Conservation (phyloP, 2,888 invertebrate genomes). For the Oscheius sp. region DNA sequence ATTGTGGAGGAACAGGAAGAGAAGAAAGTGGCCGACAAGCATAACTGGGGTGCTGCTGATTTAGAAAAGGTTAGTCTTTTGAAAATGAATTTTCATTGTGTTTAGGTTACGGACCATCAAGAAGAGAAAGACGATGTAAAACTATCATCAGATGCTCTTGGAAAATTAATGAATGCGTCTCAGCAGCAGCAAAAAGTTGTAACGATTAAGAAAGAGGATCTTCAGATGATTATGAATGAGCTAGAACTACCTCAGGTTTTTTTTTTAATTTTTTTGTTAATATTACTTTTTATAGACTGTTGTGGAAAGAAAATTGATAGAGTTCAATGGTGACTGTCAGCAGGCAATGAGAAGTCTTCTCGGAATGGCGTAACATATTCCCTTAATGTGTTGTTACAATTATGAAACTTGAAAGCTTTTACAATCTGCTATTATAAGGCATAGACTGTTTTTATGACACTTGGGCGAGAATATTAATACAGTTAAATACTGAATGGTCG, state of each 20-base stretch:
- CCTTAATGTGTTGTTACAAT: no score
- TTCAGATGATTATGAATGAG: conserved; percentile 55
- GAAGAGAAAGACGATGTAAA: conserved; percentile 52
- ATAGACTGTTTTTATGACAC: no score
- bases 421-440: no score
- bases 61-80: conserved; percentile 50
- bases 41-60: conserved; percentile 61
- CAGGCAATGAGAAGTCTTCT: conserved; percentile 15
- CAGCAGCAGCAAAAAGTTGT: conserved; percentile 38
- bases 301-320: conserved; percentile 43
- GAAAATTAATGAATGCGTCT: conserved; percentile 37
- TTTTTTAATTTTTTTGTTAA: not conserved
- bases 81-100: not conserved
- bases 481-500: no score
- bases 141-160: conserved; percentile 44
- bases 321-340: conserved; percentile 42
- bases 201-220: conserved; percentile 54
- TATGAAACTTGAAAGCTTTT: no score
- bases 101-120: conserved; percentile 47
- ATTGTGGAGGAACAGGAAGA: conserved; percentile 35
- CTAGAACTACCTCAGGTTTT: conserved; percentile 48
- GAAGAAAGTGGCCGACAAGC: conserved; percentile 52
- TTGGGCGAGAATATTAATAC: no score
- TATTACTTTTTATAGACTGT: conserved; percentile 23
- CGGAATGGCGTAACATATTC: conserved; percentile 14